These are phyloP conservation scores for Rhogogaster chlorosoma DNA, from an alignment of 2,888 invertebrate species.

Conservation along the genomic window DNA sequence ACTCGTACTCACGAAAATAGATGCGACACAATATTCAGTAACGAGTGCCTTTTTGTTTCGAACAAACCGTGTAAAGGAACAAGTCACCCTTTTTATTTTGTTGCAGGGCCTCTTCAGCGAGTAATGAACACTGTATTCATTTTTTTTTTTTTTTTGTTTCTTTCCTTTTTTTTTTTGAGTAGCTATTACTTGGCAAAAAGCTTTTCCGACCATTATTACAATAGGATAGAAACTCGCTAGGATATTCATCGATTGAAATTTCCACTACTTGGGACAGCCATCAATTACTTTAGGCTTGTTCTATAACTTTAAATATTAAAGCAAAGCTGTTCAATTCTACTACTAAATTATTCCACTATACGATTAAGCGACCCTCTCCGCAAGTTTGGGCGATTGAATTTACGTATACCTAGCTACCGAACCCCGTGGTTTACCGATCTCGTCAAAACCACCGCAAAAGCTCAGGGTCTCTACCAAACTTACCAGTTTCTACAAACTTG, in stretches of 20 bases:
- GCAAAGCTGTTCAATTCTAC: background rate
- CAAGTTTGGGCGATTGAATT: conserved; percentile 16
- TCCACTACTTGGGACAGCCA: background rate
- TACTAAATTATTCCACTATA: background rate
- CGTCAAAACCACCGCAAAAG: conserved; percentile 29
- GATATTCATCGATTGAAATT: conserved; percentile 10
- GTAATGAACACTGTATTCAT: background rate
- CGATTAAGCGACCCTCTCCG: background rate
- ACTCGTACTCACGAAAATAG: background rate
- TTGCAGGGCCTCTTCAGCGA: background rate
- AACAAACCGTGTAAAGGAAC: too few relatives aligned
- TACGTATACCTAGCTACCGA: background rate
- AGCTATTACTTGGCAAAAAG: background rate
- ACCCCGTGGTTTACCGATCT: conserved; percentile 20
- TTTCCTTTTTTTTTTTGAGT: background rate
- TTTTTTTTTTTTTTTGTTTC: background rate
- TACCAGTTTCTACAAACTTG: conserved; percentile 30
- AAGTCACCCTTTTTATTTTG: background rate
- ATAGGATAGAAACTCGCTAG: background rate
- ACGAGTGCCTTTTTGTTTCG: background rate
- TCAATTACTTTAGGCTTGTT: background rate
- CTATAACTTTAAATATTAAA: background rate
- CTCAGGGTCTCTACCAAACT: conserved; percentile 10
- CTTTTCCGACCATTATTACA: background rate
- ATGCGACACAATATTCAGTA: background rate